phyloP scores from a whole-genome alignment of 2,888 invertebrate genomes.

The Catonia carolina region DNA sequence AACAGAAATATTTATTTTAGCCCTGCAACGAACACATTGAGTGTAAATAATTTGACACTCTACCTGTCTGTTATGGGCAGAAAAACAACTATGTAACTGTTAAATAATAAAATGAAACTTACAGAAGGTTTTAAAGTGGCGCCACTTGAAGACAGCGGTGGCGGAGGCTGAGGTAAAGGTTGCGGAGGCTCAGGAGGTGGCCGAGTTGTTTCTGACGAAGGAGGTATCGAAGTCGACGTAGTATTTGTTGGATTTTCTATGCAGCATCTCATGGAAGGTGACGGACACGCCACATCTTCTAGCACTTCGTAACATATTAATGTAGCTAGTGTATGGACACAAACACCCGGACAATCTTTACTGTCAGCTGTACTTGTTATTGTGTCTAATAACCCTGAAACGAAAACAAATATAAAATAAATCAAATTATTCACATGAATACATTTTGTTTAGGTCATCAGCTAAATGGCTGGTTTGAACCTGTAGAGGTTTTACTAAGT shows the following conservation, averaged over 20 bases:
- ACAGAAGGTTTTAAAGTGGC: slow-evolving; percentile 33
- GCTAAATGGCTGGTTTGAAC: too few relatives aligned
- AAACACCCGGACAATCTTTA: slow-evolving; percentile 82
- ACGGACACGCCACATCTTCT: slow-evolving; percentile 74
- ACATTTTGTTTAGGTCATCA: too few relatives aligned
- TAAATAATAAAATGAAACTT: too few relatives aligned
- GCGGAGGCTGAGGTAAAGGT: slow-evolving; percentile 31
- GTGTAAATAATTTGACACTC: too few relatives aligned
- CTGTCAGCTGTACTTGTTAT: slow-evolving; percentile 78
- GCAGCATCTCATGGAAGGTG: slow-evolving; percentile 76
- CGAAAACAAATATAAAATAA: too few relatives aligned
- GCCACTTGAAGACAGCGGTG: slow-evolving; percentile 26
- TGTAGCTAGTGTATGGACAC: slow-evolving; percentile 78
- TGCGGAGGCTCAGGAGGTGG: slow-evolving; percentile 24
- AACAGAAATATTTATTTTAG: too few relatives aligned
- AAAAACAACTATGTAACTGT: too few relatives aligned
- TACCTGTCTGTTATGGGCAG: too few relatives aligned
- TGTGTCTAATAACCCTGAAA: slow-evolving; percentile 70
- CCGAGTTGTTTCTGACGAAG: slow-evolving; percentile 22
- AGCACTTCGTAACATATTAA: slow-evolving; percentile 79
- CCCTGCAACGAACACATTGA: too few relatives aligned
- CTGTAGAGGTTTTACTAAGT: too few relatives aligned
- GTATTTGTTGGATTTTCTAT: slow-evolving; percentile 56
- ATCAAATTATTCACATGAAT: too few relatives aligned
- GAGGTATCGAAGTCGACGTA: slow-evolving; percentile 13